These are phyloP conservation scores for Platysternon megacephalum DNA, from an alignment of 2,113 vertebrate genomes.

Conservation along the genomic window DNA sequence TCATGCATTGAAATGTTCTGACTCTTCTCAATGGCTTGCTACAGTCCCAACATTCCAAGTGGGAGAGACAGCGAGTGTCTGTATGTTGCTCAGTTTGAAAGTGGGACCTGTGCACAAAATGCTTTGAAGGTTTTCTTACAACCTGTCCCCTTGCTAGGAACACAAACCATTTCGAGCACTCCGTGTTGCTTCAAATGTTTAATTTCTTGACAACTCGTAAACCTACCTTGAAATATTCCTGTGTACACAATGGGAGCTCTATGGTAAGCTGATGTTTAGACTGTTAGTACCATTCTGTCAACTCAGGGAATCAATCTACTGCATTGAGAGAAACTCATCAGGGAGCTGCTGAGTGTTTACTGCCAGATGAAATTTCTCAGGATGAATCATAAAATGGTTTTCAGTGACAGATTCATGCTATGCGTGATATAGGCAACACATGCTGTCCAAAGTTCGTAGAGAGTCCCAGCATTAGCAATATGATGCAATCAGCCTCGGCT, in stretches of 20 bases:
- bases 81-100: not conserved
- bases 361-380: constrained; percentile 2
- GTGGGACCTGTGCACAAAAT: not conserved
- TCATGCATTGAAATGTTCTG: accelerated
- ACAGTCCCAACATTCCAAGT: accelerated
- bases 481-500: not conserved
- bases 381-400: not conserved
- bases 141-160: not conserved
- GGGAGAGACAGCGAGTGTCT: not conserved
- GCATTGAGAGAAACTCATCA: not conserved
- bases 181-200: not conserved
- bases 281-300: not conserved
- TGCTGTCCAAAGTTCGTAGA: not conserved
- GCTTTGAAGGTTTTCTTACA: not conserved
- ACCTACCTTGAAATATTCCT: not conserved
- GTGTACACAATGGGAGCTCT: not conserved
- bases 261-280: constrained; percentile 1
- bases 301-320: not conserved
- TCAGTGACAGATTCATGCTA: not conserved
- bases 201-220: not conserved
- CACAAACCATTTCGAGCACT: not conserved
- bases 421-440: not conserved
- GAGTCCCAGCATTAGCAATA: not conserved
- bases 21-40: not conserved
- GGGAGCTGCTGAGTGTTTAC: not conserved